Percentiles rank a stretch among this genome's conserved stretches.
Evolutionary conservation across 2,797 vertebrate species (phyloP).

Genomic region (Botia kubotai): DNA sequence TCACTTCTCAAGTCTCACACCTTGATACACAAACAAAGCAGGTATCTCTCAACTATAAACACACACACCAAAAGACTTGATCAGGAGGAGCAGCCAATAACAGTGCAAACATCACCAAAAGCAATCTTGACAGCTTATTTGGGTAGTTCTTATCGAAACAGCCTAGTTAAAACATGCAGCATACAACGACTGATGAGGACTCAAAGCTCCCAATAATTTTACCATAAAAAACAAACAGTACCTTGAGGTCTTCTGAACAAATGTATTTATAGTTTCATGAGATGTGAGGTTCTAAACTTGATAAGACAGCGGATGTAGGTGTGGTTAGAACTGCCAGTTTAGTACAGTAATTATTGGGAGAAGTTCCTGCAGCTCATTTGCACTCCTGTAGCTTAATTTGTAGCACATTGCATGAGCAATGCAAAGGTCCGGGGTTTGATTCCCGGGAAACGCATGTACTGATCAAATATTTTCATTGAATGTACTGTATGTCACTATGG

Average conservation of each 20-base stretch:
- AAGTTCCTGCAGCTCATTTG: background rate
- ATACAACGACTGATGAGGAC: background rate
- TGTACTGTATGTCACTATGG: too few relatives aligned
- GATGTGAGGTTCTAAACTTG: background rate
- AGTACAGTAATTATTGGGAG: background rate
- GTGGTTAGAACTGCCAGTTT: background rate
- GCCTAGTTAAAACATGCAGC: background rate
- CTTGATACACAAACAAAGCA: slow-evolving; percentile 22
- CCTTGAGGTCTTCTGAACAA: background rate
- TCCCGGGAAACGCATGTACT: too few relatives aligned
- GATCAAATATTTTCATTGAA: too few relatives aligned
- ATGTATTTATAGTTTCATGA: background rate
- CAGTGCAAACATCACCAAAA: background rate
- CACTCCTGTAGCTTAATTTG: too few relatives aligned
- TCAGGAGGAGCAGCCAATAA: background rate
- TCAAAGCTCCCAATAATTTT: background rate
- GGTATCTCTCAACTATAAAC: slow-evolving; percentile 14
- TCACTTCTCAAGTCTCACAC: slow-evolving; percentile 30
- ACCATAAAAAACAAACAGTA: background rate
- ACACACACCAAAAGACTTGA: slow-evolving; percentile 24
- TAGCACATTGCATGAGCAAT: too few relatives aligned
- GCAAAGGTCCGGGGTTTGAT: too few relatives aligned
- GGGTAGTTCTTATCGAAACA: background rate
- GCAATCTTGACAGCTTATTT: slow-evolving; percentile 15
- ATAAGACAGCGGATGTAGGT: background rate